These are phyloP conservation scores for Lutra lutra DNA, from an alignment of 2,797 vertebrate species.

Conservation along the genomic window DNA sequence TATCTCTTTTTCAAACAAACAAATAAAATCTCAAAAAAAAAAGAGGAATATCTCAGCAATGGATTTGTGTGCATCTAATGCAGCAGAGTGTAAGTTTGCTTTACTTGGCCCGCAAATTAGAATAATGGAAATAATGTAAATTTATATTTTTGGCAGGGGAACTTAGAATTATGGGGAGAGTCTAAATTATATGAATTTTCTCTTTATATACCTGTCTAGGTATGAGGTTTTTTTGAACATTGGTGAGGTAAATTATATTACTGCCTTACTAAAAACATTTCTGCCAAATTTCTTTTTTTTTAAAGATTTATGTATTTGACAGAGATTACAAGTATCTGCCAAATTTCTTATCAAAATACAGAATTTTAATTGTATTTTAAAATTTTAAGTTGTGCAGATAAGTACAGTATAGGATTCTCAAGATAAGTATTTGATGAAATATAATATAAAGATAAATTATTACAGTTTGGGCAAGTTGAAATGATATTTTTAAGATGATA, in stretches of 20 bases:
- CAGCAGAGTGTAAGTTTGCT: background rate
- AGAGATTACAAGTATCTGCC: background rate
- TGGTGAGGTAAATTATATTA: background rate
- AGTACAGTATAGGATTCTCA: background rate
- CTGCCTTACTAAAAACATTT: background rate
- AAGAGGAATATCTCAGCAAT: background rate
- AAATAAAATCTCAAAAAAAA: background rate
- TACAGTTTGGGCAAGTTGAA: background rate
- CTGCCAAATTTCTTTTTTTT: background rate
- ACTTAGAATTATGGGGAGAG: background rate
- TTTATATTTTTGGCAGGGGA: background rate
- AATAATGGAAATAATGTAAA: background rate
- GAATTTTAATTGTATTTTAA: background rate
- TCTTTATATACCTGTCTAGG: background rate
- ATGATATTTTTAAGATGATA: background rate
- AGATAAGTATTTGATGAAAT: background rate
- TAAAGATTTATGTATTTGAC: too few species aligned
- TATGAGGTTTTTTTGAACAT: background rate
- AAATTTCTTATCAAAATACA: background rate
- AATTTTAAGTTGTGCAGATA: background rate
- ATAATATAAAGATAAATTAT: background rate
- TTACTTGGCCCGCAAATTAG: background rate
- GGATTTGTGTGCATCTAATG: background rate
- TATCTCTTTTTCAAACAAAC: background rate
- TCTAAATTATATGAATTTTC: background rate